Evolutionary conservation across 2,113 vertebrate species (phyloP).

Genomic region (Cyanoderma ruficeps): DNA sequence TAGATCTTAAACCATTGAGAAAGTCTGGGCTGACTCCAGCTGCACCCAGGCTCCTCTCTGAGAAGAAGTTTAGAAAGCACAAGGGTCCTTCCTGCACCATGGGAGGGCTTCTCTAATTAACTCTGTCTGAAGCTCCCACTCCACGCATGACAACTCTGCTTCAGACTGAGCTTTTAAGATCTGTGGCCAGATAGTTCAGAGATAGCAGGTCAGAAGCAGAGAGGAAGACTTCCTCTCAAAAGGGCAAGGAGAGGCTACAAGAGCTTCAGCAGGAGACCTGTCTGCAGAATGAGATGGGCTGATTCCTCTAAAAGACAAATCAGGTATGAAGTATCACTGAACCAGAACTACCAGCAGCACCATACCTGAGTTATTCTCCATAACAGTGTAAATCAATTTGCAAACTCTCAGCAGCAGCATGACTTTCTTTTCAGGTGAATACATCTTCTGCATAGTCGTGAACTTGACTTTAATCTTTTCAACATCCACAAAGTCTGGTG

Average conservation of each 20-base stretch:
- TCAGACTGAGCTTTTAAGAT: not conserved
- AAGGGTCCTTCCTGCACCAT: not conserved
- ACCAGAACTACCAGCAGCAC: not conserved
- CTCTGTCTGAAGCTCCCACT: not conserved
- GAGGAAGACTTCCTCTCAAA: not conserved
- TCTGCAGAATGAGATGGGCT: not conserved
- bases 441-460: constrained; percentile 92
- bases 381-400: constrained; percentile 95
- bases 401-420: constrained; percentile 89
- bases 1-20: not conserved
- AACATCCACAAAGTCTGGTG: constrained; percentile 87
- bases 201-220: not conserved
- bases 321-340: not conserved
- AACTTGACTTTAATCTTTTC: constrained; percentile 95
- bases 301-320: not conserved
- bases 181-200: not conserved
- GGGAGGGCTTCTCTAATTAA: not conserved
- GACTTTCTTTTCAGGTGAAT: constrained; percentile 96
- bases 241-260: not conserved
- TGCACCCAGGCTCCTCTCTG: not conserved
- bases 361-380: constrained; percentile 96
- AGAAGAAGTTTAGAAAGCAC: not conserved
- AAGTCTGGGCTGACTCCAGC: not conserved
- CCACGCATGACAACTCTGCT: not conserved
- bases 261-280: not conserved